Evolutionary conservation across 2,113 vertebrate species (phyloP).

Genomic region (Pollimyrus isidori): DNA sequence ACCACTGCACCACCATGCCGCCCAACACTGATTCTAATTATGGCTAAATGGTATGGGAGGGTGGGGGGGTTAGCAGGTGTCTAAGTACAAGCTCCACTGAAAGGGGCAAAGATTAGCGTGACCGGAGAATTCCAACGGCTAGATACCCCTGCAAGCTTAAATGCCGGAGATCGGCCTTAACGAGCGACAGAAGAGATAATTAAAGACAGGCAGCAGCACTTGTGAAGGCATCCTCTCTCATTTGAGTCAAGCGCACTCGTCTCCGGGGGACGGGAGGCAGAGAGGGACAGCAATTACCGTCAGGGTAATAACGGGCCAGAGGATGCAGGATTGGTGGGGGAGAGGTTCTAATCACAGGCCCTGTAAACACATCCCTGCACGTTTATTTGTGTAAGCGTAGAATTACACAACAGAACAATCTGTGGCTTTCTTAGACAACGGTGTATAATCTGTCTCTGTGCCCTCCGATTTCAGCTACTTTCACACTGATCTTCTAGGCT

Average conservation of each 20-base stretch:
- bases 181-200: slow-evolving; percentile 3
- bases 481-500: background rate
- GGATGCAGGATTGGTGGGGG: background rate
- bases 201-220: slow-evolving; percentile 12
- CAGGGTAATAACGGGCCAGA: slow-evolving; percentile 15
- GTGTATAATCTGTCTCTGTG: background rate
- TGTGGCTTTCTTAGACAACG: background rate
- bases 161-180: background rate
- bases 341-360: background rate
- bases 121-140: background rate
- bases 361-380: background rate
- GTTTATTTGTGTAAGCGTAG: slow-evolving; percentile 12
- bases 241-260: background rate
- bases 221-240: background rate
- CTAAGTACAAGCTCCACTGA: background rate
- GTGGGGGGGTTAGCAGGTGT: background rate
- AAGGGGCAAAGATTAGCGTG: background rate
- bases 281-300: slow-evolving; percentile 14
- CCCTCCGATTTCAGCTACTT: background rate
- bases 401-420: background rate
- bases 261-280: background rate
- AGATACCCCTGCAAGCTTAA: background rate
- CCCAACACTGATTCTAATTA: background rate
- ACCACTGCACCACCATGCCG: no score
- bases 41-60: background rate